phyloP scores from a whole-genome alignment of 2,113 vertebrate species.

The Apeltes quadracus region DNA sequence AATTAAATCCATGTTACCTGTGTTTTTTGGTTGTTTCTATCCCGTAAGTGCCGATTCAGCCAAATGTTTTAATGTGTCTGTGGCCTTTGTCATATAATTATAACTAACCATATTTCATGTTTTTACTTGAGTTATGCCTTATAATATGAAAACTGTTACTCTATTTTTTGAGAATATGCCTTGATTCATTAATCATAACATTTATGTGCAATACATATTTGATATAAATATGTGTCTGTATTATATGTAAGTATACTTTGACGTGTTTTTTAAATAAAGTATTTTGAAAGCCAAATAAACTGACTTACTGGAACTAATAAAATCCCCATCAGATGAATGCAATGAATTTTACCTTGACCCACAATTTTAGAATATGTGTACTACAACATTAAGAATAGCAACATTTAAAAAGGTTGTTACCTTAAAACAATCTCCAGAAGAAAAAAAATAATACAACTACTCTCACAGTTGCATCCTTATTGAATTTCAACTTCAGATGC shows the following conservation, averaged over 20 bases:
- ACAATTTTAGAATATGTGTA: neutral
- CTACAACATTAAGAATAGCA: neutral
- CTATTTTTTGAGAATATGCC: neutral
- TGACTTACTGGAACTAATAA: neutral
- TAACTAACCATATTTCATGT: neutral
- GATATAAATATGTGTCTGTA: neutral
- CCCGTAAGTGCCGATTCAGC: neutral
- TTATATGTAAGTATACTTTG: neutral
- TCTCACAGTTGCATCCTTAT: neutral
- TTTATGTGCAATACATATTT: neutral
- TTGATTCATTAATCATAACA: neutral
- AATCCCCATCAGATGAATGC: neutral
- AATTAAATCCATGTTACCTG: neutral
- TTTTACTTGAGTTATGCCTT: neutral
- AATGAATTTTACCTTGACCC: neutral
- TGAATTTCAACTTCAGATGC: neutral
- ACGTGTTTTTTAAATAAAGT: neutral
- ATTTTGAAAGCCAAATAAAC: conserved; percentile 1
- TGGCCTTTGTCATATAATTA: neutral
- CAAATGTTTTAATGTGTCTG: neutral
- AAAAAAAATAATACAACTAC: no score
- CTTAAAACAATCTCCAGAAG: neutral
- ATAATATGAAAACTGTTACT: neutral
- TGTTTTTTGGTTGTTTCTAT: neutral
- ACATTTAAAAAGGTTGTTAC: neutral